Evolutionary conservation across 2,888 invertebrate genomes (phyloP), one percentile per base, ranked within the genome.

Genomic region (Hirtodrosophila trivittata): DNA sequence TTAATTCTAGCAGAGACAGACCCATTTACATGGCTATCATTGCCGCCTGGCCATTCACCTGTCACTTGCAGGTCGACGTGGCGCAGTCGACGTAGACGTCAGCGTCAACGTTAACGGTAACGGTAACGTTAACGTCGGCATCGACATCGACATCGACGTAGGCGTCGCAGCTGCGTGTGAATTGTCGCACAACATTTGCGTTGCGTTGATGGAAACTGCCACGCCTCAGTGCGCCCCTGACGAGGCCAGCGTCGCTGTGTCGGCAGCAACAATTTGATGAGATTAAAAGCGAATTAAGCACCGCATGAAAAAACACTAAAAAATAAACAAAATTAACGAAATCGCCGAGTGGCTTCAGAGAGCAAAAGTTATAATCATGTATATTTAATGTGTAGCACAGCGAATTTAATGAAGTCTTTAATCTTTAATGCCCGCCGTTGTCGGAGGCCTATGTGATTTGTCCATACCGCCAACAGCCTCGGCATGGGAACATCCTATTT

Each of bases 201-300:
- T 68, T 60, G 52, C 42, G 41, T 50, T 57, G 51, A 43, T 64
- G 58, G 37, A 39, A 47, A 45, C 49, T 30, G 54, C 51, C 65
- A 76, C 42, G 81, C 62, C 70, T 70, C 81, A 76, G 41, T 77
- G 78, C 51, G 47, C 67, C 43, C 38, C 55, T 39, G 65, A 56
- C 57, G 60, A 47, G 26, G 56, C 30, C 45, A 41, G 39, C 46
- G 52, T 38, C 39, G 52, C 41, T 54, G 30, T n/a, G 28, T n/a
- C 28, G 10, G 10, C 49, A 21, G 18, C 65, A 65, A 71, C 60
- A 71, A 68, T 58, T 75, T 75, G 75, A 71, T 66, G 65, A 68
- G 75, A 85, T 85, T 82, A 83, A 80, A 82, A 63, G 66, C 68
- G 63, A 74, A 82, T 85, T 85, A 85, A 75, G 70, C 78, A 50